Base-by-base conservation (phyloP, 1,140 invertebrate genomes). In the Cotesia typhae region DNA sequence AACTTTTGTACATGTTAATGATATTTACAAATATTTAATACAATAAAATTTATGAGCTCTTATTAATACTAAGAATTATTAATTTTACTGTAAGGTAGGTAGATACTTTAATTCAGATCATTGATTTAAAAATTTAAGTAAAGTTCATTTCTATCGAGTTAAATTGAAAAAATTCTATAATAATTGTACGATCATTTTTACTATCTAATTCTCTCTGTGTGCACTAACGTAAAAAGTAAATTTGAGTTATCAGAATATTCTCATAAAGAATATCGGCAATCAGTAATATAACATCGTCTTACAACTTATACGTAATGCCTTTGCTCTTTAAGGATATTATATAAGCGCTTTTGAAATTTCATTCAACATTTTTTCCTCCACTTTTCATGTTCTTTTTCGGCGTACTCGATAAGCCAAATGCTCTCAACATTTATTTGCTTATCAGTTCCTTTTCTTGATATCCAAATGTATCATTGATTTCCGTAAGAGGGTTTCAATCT, bases 351-450 rank as follows among this genome's bases (percentile, higher is more conserved):
- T 35, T 61, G 6, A 12, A 20, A 20, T 61, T 20, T 59, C 6
- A 59, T 59, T 28, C 4, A 28, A 7, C 20, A 5, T 10, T 28
- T 61, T 61, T 35, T 61, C 9, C 35, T 35, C 2, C 60, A 35
- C 35, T 35, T 36, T 5, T 61, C 60, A 35, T 61, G 35, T 61
- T 35, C 60, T 61, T 35, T 35, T 35, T 20, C 5, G 60, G 20
- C 35, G 35, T 20, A 37, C 60, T 61, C 60, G 60, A 61, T 35
- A 61, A 61, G 17, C 35, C 35, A 35, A 61, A 61, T 61, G 60
- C 60, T 61, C 60, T 61, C 20, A 61, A 61, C 60, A 20, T 35
- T 20, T 61, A 61, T 61, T 61, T 61, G 35, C 60, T 36, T 61
- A 61, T 61, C 60, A 35, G 3, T 57, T 57, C 60, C 35, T 61